Evolutionary conservation across 1,140 invertebrate species (phyloP).

Genomic region (Rhyzopertha dominica): DNA sequence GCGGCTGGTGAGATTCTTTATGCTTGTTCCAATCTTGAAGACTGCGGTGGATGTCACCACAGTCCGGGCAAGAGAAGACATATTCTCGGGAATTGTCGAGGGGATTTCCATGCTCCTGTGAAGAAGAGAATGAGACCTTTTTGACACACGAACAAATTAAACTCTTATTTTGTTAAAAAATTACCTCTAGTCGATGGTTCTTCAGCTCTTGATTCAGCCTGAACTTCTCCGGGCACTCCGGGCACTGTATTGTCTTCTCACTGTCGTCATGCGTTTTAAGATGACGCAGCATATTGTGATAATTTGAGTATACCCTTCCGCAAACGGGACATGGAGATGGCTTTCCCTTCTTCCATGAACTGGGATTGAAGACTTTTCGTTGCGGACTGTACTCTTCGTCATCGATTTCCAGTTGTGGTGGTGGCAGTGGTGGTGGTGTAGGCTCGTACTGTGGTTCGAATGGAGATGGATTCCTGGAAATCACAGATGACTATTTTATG

Average conservation of each 20-base stretch:
- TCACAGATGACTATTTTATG: no score
- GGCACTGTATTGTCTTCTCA: conserved; percentile 48
- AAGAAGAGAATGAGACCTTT: no score
- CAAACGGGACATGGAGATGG: conserved; percentile 46
- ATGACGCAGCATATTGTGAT: conserved; percentile 54
- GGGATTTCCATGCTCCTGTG: no score
- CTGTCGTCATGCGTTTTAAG: conserved; percentile 47
- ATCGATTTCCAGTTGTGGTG: no score
- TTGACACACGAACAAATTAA: no score
- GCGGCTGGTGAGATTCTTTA: conserved; percentile 50
- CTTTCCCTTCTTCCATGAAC: conserved; percentile 2
- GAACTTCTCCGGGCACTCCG: conserved; percentile 48
- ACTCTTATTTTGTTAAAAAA: no score
- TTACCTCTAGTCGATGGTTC: conserved; percentile 50
- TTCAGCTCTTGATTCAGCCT: conserved; percentile 47
- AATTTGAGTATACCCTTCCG: conserved; percentile 49
- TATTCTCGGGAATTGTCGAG: no score
- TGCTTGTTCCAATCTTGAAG: conserved; percentile 53
- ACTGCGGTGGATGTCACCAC: conserved; percentile 51
- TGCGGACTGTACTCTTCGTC: no score
- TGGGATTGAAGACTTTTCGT: conserved; percentile 12
- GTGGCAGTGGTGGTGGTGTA: no score
- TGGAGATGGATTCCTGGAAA: no score
- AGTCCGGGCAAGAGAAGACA: conserved; percentile 54
- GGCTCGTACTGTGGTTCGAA: no score